Conservation (phyloP, 2,888 invertebrate species). For the Amiota mariae region DNA sequence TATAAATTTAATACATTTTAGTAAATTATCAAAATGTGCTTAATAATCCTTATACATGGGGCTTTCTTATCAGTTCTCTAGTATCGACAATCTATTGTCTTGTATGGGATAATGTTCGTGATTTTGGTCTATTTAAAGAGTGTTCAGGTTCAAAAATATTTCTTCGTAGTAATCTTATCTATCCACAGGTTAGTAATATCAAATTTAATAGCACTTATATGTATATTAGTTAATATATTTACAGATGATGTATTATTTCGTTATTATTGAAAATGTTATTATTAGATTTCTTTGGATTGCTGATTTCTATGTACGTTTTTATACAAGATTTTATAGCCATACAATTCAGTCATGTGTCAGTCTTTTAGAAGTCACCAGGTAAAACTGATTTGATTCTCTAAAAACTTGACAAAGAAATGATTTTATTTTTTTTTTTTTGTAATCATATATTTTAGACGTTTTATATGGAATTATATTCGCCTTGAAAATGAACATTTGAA, state of each 20-base stretch:
- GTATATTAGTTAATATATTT: no score
- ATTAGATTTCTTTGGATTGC: constrained; percentile 93
- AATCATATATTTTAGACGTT: constrained; percentile 77
- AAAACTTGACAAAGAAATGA: neutral
- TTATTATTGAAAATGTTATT: constrained; percentile 94
- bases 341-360: constrained; percentile 86
- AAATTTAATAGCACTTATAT: neutral
- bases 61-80: constrained; percentile 87
- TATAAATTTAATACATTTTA: constrained; percentile 63
- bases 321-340: constrained; percentile 81
- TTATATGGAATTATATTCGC: constrained; percentile 99
- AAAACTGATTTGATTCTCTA: constrained; percentile 24
- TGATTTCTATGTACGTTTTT: constrained; percentile 86
- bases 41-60: constrained; percentile 87
- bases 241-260: constrained; percentile 85
- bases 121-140: constrained; percentile 95
- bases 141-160: constrained; percentile 91
- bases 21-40: constrained; percentile 77
- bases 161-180: constrained; percentile 90
- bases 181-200: constrained; percentile 2
- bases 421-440: neutral
- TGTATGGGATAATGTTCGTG: constrained; percentile 97
- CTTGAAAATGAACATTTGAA: constrained; percentile 98
- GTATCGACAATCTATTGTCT: constrained; percentile 94
- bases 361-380: constrained; percentile 91